Evolutionary conservation across 2,797 vertebrate genomes (phyloP), one percentile per base, ranked within the genome.

Genomic region (Eulemur mongoz): DNA sequence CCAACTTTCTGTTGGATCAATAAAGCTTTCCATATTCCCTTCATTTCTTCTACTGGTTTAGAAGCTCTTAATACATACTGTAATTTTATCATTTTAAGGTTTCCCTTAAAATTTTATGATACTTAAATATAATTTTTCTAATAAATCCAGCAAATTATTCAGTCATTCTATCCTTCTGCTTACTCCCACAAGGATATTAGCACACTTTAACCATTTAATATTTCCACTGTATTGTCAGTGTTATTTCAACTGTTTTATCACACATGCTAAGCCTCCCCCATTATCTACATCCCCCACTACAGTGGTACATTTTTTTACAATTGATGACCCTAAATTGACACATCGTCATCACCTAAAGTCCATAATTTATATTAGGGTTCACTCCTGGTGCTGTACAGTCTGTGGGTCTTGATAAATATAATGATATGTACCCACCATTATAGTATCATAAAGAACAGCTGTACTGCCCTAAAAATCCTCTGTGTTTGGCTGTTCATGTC

Each of bases 101-200:
- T 59, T 90, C 11, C 35, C 22, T 78, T 81, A 87, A 69, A 38
- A 75, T 81, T 94, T 91, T 89, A 63, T 84, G 57, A 65, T 89
- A 75, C 45, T 75, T 96, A 92, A 75, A 87, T 75, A 73, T 69
- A 61, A 30, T 38, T 88, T 85, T 90, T 38, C 30, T 70, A 54
- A 82, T 82, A 76, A 69, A 63, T 35, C 30, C 30, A 69, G 43
- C 40, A 59, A 35, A 18, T 61, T 82, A 89, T 84, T 57, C 23
- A 32, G 54, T 93, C 61, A 4, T 52, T 89, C 30, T 82, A 8
- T 78, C 73, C 40, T 43, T n/a, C n/a, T 78, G 25, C 43, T 75
- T 76, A 13, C 8, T 2, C 63, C 18, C 27, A 45, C 35, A 89
- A 92, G 38, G 22, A 38, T 81, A 30, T 81, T 73, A 43, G 35